Evolutionary conservation across 2,113 vertebrate genomes (phyloP).

Genomic region (Trinectes maculatus): DNA sequence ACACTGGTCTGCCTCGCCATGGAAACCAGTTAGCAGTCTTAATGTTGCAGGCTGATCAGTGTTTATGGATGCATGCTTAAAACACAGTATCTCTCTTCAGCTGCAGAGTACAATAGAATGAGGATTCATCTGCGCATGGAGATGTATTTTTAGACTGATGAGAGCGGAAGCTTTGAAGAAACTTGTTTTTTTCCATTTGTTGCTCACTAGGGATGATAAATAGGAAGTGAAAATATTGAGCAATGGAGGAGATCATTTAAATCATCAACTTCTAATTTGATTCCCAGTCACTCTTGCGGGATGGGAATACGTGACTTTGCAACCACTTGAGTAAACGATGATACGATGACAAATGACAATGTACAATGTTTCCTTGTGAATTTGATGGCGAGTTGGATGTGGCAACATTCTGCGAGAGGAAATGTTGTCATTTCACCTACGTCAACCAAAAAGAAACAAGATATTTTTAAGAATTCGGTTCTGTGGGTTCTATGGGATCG

Average conservation of each 20-base stretch:
- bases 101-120: not conserved
- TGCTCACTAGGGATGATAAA: constrained; percentile 21
- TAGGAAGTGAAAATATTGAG: constrained; percentile 57
- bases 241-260: constrained; percentile 1
- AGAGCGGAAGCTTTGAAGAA: constrained; percentile 31
- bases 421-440: constrained; percentile 15
- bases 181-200: constrained; percentile 39
- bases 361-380: not conserved
- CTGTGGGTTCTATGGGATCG: no score
- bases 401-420: constrained; percentile 38
- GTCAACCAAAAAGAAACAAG: constrained; percentile 9
- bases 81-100: not conserved
- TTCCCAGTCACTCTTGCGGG: not conserved
- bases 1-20: no score
- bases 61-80: no score
- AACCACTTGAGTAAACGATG: not conserved
- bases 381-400: not conserved
- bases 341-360: not conserved
- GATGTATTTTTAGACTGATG: constrained; percentile 1
- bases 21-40: no score
- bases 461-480: constrained; percentile 4
- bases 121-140: not conserved
- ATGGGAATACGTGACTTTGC: not conserved
- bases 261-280: not conserved
- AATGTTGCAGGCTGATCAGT: no score